These are phyloP conservation scores for Sycophila sp. DNA, from an alignment of 1,140 invertebrate species.

Conservation along the genomic window DNA sequence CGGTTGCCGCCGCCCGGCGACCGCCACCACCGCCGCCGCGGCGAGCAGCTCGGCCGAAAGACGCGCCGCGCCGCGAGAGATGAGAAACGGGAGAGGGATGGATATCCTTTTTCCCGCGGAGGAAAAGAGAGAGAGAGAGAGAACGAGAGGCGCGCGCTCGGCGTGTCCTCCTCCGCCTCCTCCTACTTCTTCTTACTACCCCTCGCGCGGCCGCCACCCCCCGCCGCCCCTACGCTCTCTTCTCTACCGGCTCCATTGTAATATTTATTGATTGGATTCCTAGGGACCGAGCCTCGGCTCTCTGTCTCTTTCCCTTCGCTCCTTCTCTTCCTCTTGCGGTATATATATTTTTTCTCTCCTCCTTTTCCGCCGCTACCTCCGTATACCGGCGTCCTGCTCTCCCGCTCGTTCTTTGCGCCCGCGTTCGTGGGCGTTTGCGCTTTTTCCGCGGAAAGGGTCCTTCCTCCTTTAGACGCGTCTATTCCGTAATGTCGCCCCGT, in stretches of 20 bases:
- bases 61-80: constrained; percentile 40
- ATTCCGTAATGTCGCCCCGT: no score
- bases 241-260: constrained; percentile 61
- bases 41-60: constrained; percentile 20
- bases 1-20: constrained; percentile 41
- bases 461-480: background rate
- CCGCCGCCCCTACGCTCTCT: constrained; percentile 40
- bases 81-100: constrained; percentile 41
- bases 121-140: no score
- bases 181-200: background rate
- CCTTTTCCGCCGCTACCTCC: background rate
- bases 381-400: background rate
- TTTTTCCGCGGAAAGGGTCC: background rate
- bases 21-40: no score
- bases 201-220: constrained; percentile 7
- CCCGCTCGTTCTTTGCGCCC: background rate
- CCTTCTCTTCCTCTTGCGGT: background rate
- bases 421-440: constrained; percentile 8
- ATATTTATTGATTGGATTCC: constrained; percentile 68
- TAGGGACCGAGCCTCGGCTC: constrained; percentile 50
- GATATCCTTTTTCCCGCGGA: constrained; percentile 28
- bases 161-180: background rate
- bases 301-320: background rate
- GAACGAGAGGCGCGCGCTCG: no score
- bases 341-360: background rate